phyloP scores from a whole-genome alignment of 2,888 invertebrate genomes.

The Troilus luridus region DNA sequence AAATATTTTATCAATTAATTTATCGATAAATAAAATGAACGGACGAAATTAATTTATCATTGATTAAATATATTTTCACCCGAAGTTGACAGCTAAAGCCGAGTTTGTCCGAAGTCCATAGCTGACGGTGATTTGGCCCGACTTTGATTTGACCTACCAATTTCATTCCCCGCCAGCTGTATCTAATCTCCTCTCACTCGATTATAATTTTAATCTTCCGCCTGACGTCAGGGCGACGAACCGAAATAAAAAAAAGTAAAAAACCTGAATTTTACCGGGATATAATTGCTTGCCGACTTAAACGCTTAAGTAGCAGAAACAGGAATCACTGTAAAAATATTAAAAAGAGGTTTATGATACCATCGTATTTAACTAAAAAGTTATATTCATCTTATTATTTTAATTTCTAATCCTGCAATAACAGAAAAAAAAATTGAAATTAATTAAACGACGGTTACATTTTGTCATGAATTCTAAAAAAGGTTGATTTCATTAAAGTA shows the following conservation, averaged over 20 bases:
- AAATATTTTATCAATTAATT: too few species aligned
- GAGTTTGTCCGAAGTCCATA: background rate
- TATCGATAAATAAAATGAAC: background rate
- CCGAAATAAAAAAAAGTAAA: background rate
- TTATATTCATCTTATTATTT: too few species aligned
- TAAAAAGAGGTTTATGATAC: too few species aligned
- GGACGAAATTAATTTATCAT: background rate
- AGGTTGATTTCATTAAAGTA: too few species aligned
- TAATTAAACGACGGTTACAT: too few species aligned
- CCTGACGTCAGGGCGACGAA: background rate
- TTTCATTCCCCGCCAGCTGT: background rate
- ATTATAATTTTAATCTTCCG: slow-evolving; percentile 26
- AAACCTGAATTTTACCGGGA: background rate
- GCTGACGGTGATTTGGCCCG: background rate
- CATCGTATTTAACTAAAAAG: too few species aligned
- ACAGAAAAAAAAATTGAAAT: too few species aligned
- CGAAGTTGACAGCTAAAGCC: background rate
- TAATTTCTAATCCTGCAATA: too few species aligned
- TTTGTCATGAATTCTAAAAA: too few species aligned
- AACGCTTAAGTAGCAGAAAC: background rate
- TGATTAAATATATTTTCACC: background rate
- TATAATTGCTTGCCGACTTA: background rate
- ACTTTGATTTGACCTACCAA: slow-evolving; percentile 2
- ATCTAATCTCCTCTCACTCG: background rate
- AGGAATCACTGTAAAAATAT: background rate